Percentiles rank a stretch among this genome's conserved stretches.
These are phyloP conservation scores for Elaeidobius kamerunicus DNA, from an alignment of 2,888 invertebrate species.

Conservation along the genomic window DNA sequence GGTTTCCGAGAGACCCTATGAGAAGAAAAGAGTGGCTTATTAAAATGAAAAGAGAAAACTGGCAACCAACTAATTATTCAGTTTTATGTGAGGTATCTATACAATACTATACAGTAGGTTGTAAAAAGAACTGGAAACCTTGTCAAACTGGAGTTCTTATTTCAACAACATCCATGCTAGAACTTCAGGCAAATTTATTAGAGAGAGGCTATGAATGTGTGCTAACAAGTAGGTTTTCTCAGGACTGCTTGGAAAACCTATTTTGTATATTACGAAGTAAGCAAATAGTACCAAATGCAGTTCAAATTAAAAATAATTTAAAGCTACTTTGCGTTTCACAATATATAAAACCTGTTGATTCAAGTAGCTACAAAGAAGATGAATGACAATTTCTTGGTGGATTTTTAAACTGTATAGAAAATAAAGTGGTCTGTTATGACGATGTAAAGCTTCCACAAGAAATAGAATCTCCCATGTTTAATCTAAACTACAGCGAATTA, in stretches of 20 bases:
- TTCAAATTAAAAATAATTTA: slow-evolving; percentile 32
- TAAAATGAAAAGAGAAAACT: slow-evolving; percentile 24
- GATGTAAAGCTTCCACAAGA: slow-evolving; percentile 12
- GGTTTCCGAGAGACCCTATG: slow-evolving; percentile 16
- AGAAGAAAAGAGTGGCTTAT: slow-evolving; percentile 20
- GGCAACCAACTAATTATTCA: slow-evolving; percentile 28
- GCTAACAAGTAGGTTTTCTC: slow-evolving; percentile 32
- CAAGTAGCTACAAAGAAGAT: slow-evolving; percentile 30
- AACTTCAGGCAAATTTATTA: slow-evolving; percentile 30
- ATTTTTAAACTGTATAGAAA: slow-evolving; percentile 22
- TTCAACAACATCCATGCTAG: slow-evolving; percentile 31
- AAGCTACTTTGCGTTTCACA: slow-evolving; percentile 33
- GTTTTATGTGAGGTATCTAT: slow-evolving; percentile 26
- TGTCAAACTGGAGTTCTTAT: slow-evolving; percentile 28
- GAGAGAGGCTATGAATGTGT: slow-evolving; percentile 29
- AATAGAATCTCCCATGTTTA: slow-evolving; percentile 12
- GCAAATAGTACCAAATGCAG: slow-evolving; percentile 28
- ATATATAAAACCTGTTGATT: slow-evolving; percentile 21
- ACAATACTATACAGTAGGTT: background rate
- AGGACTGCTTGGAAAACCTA: slow-evolving; percentile 34
- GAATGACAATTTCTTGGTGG: slow-evolving; percentile 31
- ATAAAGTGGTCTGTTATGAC: slow-evolving; percentile 3
- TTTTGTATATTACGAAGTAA: slow-evolving; percentile 30
- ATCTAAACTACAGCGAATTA: slow-evolving; percentile 28
- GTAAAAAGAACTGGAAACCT: slow-evolving; percentile 17